Conservation (phyloP, 2,113 vertebrate species). For the Nyctibius bracteatus region DNA sequence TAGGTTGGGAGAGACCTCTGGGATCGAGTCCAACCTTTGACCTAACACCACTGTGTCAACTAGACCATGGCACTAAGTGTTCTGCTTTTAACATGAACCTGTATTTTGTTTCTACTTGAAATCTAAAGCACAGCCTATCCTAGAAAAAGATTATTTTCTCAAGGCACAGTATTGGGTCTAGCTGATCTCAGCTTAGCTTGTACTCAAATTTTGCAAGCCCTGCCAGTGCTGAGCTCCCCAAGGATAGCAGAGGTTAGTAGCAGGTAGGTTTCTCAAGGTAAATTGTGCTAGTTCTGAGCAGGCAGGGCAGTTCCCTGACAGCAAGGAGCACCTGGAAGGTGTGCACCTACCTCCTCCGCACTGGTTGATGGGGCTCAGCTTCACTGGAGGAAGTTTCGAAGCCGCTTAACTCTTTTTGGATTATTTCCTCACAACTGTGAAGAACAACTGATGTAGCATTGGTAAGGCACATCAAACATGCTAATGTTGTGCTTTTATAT, state of each 20-base stretch:
- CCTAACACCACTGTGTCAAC: no score
- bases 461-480: neutral
- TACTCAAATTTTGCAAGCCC: neutral
- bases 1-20: no score
- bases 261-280: neutral
- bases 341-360: neutral
- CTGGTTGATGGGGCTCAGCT: neutral
- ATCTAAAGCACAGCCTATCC: neutral
- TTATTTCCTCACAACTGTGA: neutral
- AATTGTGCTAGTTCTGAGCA: neutral
- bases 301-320: neutral
- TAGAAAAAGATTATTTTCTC: neutral
- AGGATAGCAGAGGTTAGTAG: neutral
- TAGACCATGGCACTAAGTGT: no score
- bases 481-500: neutral
- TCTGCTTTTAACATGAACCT: neutral
- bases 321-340: neutral
- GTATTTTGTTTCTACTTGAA: neutral
- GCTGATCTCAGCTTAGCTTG: fast-evolving
- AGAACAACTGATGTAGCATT: neutral
- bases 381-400: neutral
- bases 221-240: neutral
- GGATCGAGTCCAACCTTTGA: no score
- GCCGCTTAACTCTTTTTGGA: neutral
- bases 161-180: fast-evolving